phyloP scores from a whole-genome alignment of 1,140 invertebrate genomes.

The Pectinophora gossypiella region DNA sequence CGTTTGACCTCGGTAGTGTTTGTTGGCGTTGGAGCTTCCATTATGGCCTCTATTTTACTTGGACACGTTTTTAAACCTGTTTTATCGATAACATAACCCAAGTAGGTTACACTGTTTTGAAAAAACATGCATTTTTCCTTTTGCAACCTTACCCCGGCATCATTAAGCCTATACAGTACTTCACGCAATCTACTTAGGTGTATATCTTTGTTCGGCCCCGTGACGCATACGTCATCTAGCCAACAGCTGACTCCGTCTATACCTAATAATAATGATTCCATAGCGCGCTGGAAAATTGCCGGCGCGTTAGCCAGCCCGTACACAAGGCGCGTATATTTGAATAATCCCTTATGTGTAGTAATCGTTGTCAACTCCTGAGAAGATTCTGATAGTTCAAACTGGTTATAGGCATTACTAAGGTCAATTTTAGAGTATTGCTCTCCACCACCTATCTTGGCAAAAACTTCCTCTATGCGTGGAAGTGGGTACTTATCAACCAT shows the following conservation, averaged over 20 bases:
- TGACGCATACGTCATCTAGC: constrained; percentile 2
- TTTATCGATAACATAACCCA: constrained; percentile 32
- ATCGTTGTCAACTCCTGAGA: constrained; percentile 1
- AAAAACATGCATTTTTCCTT: neutral
- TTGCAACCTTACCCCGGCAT: neutral
- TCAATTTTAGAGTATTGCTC: neutral
- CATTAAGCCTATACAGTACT: neutral
- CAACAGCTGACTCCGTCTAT: neutral
- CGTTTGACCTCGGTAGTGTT: neutral
- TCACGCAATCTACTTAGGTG: neutral
- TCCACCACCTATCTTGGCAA: constrained; percentile 1
- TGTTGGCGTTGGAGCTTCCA: constrained; percentile 21
- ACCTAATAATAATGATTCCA: neutral
- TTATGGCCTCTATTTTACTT: constrained; percentile 35
- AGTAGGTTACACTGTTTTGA: constrained; percentile 14
- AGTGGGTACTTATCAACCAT: constrained; percentile 1
- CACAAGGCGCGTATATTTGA: neutral
- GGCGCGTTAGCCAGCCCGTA: constrained; percentile 2
- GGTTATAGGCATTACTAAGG: constrained; percentile 3
- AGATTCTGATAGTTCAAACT: neutral
- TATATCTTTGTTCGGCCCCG: neutral
- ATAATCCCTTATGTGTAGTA: neutral
- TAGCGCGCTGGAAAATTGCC: neutral
- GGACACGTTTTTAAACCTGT: constrained; percentile 25
- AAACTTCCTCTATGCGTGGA: constrained; percentile 2